A percentile compares a stretch with the other conserved stretches of the same genome.
Conservation (phyloP, 30 jellyfish, hydroid and myxozoan genomes). For the Aurelia aurita region DNA sequence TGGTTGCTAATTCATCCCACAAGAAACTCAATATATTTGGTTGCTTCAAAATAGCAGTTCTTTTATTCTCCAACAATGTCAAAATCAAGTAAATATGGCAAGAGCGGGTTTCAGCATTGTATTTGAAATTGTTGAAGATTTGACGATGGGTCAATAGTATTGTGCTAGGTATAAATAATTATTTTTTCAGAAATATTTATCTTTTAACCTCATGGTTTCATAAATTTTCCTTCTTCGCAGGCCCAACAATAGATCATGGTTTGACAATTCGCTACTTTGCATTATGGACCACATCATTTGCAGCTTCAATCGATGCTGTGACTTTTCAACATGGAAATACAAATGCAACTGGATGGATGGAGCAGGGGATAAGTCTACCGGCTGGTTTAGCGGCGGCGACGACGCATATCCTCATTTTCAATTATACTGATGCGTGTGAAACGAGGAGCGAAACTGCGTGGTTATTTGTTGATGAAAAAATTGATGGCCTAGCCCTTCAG, state of each 20-base stretch:
- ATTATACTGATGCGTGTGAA: conserved; percentile 52
- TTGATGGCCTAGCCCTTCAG: conserved; percentile 14
- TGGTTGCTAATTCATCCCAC: no score
- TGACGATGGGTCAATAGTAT: no score
- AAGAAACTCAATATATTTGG: no score
- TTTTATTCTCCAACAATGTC: no score
- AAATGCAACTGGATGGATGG: conserved; percentile 24
- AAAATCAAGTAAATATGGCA: no score
- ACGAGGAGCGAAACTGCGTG: conserved; percentile 6
- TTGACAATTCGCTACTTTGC: conserved; percentile 16
- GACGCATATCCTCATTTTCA: conserved; percentile 34
- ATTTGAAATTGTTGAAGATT: no score
- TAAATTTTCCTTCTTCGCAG: not conserved
- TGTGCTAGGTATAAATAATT: no score
- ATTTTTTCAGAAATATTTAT: no score
- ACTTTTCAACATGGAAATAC: not conserved
- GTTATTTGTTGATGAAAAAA: conserved; percentile 41
- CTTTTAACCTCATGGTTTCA: no score
- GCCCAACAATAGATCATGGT: not conserved
- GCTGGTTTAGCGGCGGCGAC: conserved; percentile 19
- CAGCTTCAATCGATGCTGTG: conserved; percentile 8
- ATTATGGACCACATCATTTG: conserved; percentile 42
- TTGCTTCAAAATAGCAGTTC: no score
- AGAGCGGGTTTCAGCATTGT: no score
- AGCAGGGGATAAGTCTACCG: not conserved